These are phyloP conservation scores for Adoxophyes honmai DNA, from an alignment of 1,140 invertebrate genomes.

Conservation along the genomic window DNA sequence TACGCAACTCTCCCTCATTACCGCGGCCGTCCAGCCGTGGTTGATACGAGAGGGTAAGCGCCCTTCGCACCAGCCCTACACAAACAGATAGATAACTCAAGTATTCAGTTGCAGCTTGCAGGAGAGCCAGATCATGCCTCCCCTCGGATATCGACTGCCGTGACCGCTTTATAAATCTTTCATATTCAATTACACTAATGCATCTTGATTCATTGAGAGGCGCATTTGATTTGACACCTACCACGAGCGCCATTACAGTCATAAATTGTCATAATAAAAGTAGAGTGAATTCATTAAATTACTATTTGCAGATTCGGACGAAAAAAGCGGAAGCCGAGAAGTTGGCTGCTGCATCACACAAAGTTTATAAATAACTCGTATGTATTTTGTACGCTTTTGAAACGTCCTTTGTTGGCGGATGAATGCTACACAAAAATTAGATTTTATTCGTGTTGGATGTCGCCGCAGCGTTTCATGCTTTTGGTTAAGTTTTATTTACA, in stretches of 20 bases:
- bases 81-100: slow-evolving; percentile 4
- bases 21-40: slow-evolving; percentile 49
- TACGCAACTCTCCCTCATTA: slow-evolving; percentile 67
- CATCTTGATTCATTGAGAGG: slow-evolving; percentile 1
- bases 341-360: too few species aligned
- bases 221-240: neutral
- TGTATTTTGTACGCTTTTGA: slow-evolving; percentile 10
- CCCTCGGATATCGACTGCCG: neutral
- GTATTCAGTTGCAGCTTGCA: slow-evolving; percentile 31
- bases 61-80: slow-evolving; percentile 27
- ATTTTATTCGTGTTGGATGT: slow-evolving; percentile 3
- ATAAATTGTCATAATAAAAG: too few species aligned
- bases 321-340: too few species aligned
- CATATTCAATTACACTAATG: slow-evolving; percentile 17
- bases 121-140: too few species aligned
- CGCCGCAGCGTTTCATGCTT: slow-evolving; percentile 37
- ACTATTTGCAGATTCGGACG: too few species aligned
- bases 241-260: too few species aligned
- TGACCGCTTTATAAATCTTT: slow-evolving; percentile 3
- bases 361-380: neutral
- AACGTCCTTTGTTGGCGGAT: neutral
- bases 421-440: neutral
- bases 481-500: slow-evolving; percentile 60
- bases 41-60: slow-evolving; percentile 49
- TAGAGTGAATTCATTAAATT: too few species aligned